phyloP scores from a whole-genome alignment of 2,113 vertebrate species.

The Sclerurus mexicanus region DNA sequence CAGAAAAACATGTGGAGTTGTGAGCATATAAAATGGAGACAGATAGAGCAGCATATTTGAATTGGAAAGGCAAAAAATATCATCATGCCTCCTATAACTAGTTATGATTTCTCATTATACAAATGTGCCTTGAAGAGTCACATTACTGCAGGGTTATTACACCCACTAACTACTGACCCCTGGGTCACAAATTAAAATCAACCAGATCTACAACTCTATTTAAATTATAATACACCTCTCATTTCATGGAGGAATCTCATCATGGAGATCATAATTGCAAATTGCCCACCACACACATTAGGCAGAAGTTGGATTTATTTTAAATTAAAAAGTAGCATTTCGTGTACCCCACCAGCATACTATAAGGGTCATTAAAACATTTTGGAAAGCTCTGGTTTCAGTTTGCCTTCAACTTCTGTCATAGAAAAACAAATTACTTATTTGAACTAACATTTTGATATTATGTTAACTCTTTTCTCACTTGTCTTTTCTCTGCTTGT shows the following conservation, averaged over 20 bases:
- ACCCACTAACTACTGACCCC: constrained; percentile 68
- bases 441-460: neutral
- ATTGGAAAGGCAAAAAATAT: constrained; percentile 53
- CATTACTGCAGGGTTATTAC: constrained; percentile 64
- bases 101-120: constrained; percentile 77
- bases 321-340: constrained; percentile 70
- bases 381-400: constrained; percentile 23
- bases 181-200: constrained; percentile 74
- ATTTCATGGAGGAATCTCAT: constrained; percentile 72
- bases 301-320: constrained; percentile 61
- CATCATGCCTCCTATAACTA: constrained; percentile 38
- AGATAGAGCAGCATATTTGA: neutral
- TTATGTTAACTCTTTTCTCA: neutral
- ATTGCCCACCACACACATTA: constrained; percentile 47
- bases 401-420: neutral
- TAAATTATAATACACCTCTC: constrained; percentile 74
- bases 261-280: constrained; percentile 70
- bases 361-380: constrained; percentile 12
- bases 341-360: constrained; percentile 31
- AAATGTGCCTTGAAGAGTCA: constrained; percentile 66
- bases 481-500: neutral
- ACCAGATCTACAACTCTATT: constrained; percentile 66
- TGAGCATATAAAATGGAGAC: constrained; percentile 12
- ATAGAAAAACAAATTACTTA: neutral
- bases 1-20: neutral